Evolutionary conservation across 2,888 invertebrate species (phyloP), one percentile per base, ranked within the genome.

Genomic region (Agonum fuliginosum): DNA sequence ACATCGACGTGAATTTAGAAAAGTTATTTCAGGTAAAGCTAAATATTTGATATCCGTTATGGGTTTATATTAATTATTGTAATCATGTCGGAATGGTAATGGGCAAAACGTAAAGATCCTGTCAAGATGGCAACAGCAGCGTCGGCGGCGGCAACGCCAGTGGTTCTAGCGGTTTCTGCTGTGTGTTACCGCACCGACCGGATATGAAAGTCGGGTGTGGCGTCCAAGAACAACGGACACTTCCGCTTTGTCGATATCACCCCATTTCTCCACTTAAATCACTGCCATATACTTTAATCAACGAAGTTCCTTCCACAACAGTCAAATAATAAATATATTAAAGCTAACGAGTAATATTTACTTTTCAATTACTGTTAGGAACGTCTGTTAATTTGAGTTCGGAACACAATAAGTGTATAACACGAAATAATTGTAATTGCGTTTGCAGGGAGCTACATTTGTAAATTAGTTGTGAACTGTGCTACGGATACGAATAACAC

Each of bases 131-230:
- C n/a, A n/a, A n/a, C n/a, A n/a, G n/a, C n/a, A n/a, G n/a, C n/a
- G n/a, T n/a, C n/a, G n/a, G n/a, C n/a, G n/a, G n/a, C n/a, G n/a
- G n/a, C n/a, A n/a, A n/a, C n/a, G n/a, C n/a, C n/a, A n/a, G n/a
- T n/a, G n/a, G 22, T 20, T 24, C 34, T 19, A 14, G 51, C 19
- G 51, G 34, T 72, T 51, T 4, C 43, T 20, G 54, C 71, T 46
- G 48, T 54, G 71, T 72, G 34, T 37, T 67, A 51, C 69, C 43
- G 71, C 54, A 72, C 19, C 51, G n/a, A 72, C 71, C 51, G 71
- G 71, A 72, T 51, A 72, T 51, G 71, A 72, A 72, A 72, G 20
- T 37, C 71, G 71, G 71, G 71, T 51, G 51, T 54, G 71, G 70
- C 46, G 22, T 30, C 48, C 34, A 54, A 72, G 51, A 72, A 73